Base-by-base conservation (phyloP, 2,888 invertebrate genomes). In the Rotaria sp. region DNA sequence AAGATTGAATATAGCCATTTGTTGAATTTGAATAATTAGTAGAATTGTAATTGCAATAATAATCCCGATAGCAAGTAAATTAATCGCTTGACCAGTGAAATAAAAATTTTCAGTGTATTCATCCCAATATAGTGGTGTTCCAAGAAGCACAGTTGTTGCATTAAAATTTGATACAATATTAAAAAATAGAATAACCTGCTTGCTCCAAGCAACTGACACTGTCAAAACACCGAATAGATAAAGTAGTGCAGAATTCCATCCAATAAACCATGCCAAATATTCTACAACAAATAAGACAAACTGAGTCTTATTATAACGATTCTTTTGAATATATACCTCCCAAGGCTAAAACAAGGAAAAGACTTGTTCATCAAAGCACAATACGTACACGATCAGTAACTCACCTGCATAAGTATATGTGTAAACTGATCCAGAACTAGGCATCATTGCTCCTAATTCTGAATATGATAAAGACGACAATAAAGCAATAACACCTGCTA, bases 211-310 rank as follows among this genome's bases (percentile, higher is more conserved):
- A 5, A 84, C 41, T 5, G 13, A 24, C 0, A 85, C 41, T 8
- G 84, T 67, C 10, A 30, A n/a, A 13, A 41, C 85, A 7, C 30
- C 85, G 2, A 85, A 11, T 15, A 18, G 38, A 75, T 85, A 85
- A 7, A 50, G 15, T 30, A 85, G 7, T 38, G 11, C 21, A 5
- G 35, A 75, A 45, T 85, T 55, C 13, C 84, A 84, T 11, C 30
- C 85, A 30, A 75, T 26, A 30, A 50, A 21, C 67, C 85, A 59
- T 26, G 85, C 85, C 11, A n/a, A 21, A 75, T 45, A 75, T 74
- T 74, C 74, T 45, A 30, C 26, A 41, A 45, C 0, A 4, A 21
- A 67, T n/a, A n/a, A 5, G 7, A 35, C 1, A 26, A 8, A 35
- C 18, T 18, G 18, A 30, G 0, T 18, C 15, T n/a, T n/a, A n/a